Conservation (phyloP, 2,113 vertebrate species). For the Arenaria interpres region DNA sequence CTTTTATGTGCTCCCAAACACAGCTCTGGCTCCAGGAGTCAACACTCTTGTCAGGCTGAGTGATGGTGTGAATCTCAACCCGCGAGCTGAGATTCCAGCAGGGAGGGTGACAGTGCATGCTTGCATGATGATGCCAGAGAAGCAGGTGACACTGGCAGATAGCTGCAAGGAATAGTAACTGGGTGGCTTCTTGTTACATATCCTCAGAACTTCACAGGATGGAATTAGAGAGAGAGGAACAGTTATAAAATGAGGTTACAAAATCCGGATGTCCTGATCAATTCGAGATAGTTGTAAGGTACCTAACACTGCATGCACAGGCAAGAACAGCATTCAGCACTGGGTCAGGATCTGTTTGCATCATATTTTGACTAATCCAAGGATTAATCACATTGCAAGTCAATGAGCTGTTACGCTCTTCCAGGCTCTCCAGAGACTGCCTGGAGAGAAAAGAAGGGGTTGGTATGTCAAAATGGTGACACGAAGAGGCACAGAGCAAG, state of each 20-base stretch:
- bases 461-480: conserved; percentile 15
- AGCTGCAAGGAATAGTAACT: conserved; percentile 70
- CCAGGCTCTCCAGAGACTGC: conserved; percentile 12
- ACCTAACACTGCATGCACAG: conserved; percentile 62
- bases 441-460: neutral
- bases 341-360: conserved; percentile 64
- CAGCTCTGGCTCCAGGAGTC: conserved; percentile 72
- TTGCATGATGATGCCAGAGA: conserved; percentile 78
- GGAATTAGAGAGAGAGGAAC: conserved; percentile 76
- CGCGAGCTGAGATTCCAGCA: conserved; percentile 77
- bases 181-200: conserved; percentile 79
- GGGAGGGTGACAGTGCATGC: conserved; percentile 79
- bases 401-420: conserved; percentile 51
- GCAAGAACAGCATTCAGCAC: conserved; percentile 46
- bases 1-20: conserved; percentile 82
- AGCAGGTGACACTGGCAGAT: conserved; percentile 82
- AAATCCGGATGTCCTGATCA: conserved; percentile 81
- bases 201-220: conserved; percentile 82
- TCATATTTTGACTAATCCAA: conserved; percentile 67
- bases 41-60: conserved; percentile 75
- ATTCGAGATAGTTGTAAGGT: conserved; percentile 73
- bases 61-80: conserved; percentile 82
- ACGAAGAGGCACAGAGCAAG: neutral
- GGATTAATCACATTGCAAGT: conserved; percentile 70
- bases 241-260: conserved; percentile 79